Evolutionary conservation across 1,140 invertebrate species (phyloP).

Genomic region (Oryctes rhinoceros): DNA sequence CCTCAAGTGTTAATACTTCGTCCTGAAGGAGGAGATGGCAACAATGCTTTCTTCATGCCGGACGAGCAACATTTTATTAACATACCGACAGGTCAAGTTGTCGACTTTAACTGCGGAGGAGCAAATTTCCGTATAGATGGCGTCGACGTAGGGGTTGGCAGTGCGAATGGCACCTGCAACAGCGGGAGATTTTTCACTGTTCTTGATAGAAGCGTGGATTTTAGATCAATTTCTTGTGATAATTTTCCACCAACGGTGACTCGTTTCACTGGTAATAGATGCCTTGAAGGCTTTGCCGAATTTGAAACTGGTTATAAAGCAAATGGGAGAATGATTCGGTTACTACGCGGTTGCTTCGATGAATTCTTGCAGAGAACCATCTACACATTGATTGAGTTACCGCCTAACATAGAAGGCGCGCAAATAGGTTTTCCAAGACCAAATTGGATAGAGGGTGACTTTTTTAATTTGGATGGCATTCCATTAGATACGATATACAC

Average conservation of each 20-base stretch:
- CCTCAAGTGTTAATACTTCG: constrained; percentile 40
- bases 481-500: constrained; percentile 52
- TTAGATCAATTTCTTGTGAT: neutral
- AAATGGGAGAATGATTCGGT: constrained; percentile 48
- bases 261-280: constrained; percentile 45
- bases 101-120: constrained; percentile 49
- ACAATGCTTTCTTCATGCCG: constrained; percentile 40
- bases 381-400: constrained; percentile 53
- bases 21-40: constrained; percentile 25
- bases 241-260: constrained; percentile 23
- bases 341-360: constrained; percentile 55
- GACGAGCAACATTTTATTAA: constrained; percentile 35
- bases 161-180: constrained; percentile 40
- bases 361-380: constrained; percentile 46
- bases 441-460: constrained; percentile 53
- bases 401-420: constrained; percentile 50
- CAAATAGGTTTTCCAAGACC: constrained; percentile 57
- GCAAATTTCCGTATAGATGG: constrained; percentile 40
- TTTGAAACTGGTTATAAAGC: constrained; percentile 57
- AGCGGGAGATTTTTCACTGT: constrained; percentile 32
- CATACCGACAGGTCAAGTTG: constrained; percentile 24
- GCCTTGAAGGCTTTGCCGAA: constrained; percentile 52
- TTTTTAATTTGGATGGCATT: constrained; percentile 51
- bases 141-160: neutral
- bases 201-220: neutral